Percentiles rank a stretch among this genome's conserved stretches.
These are phyloP conservation scores for Hyperopisus bebe DNA, from an alignment of 2,113 vertebrate genomes.

Conservation along the genomic window DNA sequence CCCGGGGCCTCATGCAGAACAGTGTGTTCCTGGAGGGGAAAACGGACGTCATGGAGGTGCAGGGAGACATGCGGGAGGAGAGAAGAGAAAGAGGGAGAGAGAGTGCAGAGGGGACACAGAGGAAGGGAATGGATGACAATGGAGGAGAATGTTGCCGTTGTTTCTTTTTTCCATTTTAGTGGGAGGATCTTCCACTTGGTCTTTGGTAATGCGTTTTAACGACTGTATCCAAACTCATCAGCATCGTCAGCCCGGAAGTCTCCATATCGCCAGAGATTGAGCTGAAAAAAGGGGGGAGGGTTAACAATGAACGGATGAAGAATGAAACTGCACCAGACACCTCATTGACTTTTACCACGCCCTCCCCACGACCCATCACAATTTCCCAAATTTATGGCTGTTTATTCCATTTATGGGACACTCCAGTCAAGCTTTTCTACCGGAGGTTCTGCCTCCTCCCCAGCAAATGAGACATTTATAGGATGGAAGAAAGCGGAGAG, in stretches of 20 bases:
- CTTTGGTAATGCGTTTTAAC: conserved; percentile 53
- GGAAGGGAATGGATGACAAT: conserved; percentile 33
- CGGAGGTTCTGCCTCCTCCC: neutral
- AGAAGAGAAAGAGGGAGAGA: conserved; percentile 30
- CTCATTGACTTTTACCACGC: neutral
- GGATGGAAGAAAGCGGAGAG: neutral
- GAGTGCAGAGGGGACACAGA: conserved; percentile 31
- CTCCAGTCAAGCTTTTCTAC: neutral
- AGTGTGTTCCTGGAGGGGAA: neutral
- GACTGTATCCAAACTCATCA: conserved; percentile 81
- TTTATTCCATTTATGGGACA: neutral
- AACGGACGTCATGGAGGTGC: conserved; percentile 15
- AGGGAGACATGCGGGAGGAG: conserved; percentile 30
- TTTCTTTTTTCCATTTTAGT: conserved; percentile 23
- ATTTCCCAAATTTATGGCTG: neutral
- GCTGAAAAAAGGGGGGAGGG: conserved; percentile 49
- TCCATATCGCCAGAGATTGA: conserved; percentile 91
- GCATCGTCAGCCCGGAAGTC: conserved; percentile 84
- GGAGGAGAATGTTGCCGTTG: conserved; percentile 40
- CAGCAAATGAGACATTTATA: neutral
- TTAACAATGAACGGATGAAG: conserved; percentile 3
- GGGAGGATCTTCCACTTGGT: conserved; percentile 32
- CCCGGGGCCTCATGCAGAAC: neutral
- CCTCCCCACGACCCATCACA: neutral
- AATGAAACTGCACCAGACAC: neutral